These are phyloP conservation scores for Magallana ariakensis DNA, from an alignment of 1,140 invertebrate species.

Conservation along the genomic window DNA sequence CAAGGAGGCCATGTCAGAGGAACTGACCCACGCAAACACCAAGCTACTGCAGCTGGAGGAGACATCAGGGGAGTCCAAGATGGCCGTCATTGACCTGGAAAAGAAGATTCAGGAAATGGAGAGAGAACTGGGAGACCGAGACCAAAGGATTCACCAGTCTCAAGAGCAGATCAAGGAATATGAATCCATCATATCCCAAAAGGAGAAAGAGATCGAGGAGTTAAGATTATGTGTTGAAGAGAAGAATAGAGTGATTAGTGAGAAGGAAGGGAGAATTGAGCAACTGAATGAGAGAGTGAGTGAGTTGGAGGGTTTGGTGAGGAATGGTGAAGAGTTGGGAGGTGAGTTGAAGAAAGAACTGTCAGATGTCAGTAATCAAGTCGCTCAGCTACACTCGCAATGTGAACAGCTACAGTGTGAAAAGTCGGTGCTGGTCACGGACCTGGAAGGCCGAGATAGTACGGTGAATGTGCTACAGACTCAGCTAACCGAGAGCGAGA, in stretches of 20 bases:
- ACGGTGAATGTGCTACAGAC: constrained; percentile 10
- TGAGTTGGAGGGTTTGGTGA: constrained; percentile 49
- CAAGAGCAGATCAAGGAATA: constrained; percentile 11
- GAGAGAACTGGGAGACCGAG: constrained; percentile 50
- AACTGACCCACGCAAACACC: constrained; percentile 73
- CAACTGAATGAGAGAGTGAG: constrained; percentile 36
- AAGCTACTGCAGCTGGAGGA: constrained; percentile 72
- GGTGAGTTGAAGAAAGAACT: constrained; percentile 12
- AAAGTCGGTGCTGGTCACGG: constrained; percentile 22
- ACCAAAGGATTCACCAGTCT: constrained; percentile 2
- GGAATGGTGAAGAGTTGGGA: constrained; percentile 22
- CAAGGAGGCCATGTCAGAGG: constrained; percentile 69
- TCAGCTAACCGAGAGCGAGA: constrained; percentile 8
- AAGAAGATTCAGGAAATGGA: constrained; percentile 63
- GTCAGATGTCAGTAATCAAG: constrained; percentile 1
- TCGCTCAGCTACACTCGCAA: constrained; percentile 27
- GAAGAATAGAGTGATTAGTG: constrained; percentile 47
- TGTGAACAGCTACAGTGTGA: constrained; percentile 48
- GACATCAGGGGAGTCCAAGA: constrained; percentile 57
- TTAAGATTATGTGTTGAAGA: constrained; percentile 42
- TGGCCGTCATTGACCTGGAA: constrained; percentile 71
- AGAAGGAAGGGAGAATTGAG: constrained; percentile 42
- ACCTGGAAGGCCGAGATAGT: not conserved
- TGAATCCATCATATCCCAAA: constrained; percentile 37
- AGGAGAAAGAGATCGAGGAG: constrained; percentile 25